Conservation (phyloP, 1,140 invertebrate genomes). For the Aphelenchoides besseyi region DNA sequence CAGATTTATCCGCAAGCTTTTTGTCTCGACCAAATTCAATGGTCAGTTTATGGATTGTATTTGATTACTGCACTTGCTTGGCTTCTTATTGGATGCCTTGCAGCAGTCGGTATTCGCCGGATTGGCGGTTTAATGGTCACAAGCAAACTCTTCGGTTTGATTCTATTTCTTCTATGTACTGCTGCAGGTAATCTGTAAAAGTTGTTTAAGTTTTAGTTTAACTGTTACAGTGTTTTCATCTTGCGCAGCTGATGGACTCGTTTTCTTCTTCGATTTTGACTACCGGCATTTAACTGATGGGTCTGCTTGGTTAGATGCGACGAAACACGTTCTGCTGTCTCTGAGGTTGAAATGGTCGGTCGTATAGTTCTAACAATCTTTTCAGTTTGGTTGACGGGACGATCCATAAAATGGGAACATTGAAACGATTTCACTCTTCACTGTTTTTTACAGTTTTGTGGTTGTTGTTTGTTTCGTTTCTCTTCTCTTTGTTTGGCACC, state of each 20-base stretch:
- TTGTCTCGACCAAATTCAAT: background rate
- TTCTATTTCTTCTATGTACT: background rate
- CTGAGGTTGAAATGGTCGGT: background rate
- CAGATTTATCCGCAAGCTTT: background rate
- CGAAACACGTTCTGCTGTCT: background rate
- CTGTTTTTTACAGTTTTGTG: background rate
- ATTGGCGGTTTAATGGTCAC: background rate
- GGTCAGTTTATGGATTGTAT: background rate
- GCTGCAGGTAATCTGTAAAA: too few relatives aligned
- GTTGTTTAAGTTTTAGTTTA: too few relatives aligned
- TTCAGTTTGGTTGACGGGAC: background rate
- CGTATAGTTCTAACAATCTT: background rate
- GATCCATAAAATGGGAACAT: background rate
- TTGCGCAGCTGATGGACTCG: background rate
- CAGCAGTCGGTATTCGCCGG: background rate
- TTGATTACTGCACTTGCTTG: background rate
- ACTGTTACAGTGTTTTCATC: background rate
- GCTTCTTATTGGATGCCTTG: background rate
- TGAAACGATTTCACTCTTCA: background rate
- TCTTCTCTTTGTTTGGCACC: background rate
- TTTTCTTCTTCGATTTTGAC: background rate
- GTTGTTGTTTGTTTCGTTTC: background rate
- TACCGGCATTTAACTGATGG: background rate
- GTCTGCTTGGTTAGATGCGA: background rate
- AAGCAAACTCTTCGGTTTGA: background rate